Conservation (phyloP, 1,140 invertebrate genomes). For the Meloidogyne hapla region DNA sequence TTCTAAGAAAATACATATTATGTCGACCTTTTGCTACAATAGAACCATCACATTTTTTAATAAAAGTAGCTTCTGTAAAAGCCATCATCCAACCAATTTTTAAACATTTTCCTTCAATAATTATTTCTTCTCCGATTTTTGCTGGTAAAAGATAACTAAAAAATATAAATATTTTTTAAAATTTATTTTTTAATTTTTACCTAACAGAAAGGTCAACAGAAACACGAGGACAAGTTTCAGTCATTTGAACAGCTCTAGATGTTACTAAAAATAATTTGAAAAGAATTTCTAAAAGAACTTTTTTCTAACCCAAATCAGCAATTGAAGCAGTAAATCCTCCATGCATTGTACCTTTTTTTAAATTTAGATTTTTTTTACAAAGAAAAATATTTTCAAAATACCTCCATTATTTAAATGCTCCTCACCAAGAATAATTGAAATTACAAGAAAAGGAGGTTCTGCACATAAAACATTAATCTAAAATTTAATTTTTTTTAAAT, state of each 20-base stretch:
- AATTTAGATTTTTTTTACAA: constrained; percentile 73
- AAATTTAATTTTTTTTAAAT: constrained; percentile 16
- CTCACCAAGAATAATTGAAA: constrained; percentile 10
- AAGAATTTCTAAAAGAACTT: too few relatives aligned
- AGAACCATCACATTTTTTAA: constrained; percentile 32
- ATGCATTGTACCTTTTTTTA: constrained; percentile 78
- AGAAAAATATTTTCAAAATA: constrained; percentile 65
- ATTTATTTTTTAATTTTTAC: constrained; percentile 19
- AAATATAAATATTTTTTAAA: background rate
- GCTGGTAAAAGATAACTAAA: constrained; percentile 44
- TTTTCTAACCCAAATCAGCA: constrained; percentile 77
- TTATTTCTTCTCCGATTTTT: constrained; percentile 39
- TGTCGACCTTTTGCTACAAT: constrained; percentile 48
- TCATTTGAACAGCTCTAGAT: constrained; percentile 73
- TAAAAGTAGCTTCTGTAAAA: constrained; percentile 44
- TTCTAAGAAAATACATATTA: constrained; percentile 35
- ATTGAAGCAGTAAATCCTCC: constrained; percentile 78
- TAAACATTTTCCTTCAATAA: constrained; percentile 39
- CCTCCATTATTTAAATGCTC: constrained; percentile 65
- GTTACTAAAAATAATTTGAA: constrained; percentile 68
- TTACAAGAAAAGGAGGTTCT: constrained; percentile 21
- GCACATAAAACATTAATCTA: constrained; percentile 12
- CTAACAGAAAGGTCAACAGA: constrained; percentile 72
- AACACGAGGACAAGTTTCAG: constrained; percentile 71
- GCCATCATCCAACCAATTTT: constrained; percentile 47